These are phyloP conservation scores for Coleophora flavipennella DNA, from an alignment of 2,888 invertebrate species.

Conservation along the genomic window DNA sequence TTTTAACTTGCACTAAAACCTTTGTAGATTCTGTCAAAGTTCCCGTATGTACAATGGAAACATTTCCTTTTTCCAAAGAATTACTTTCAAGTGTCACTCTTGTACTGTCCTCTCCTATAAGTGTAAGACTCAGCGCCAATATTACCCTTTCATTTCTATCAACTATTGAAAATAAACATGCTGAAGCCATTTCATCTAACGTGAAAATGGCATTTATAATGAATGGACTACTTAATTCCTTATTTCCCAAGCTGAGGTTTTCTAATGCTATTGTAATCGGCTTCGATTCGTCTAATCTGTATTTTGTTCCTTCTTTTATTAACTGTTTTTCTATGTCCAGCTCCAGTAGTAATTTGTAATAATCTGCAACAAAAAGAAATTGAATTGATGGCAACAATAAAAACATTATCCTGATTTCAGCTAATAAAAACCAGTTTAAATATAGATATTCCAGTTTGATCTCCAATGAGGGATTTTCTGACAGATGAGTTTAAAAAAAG, in stretches of 20 bases:
- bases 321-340: slow-evolving; percentile 9
- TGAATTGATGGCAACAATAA: too few relatives aligned
- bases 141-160: slow-evolving; percentile 15
- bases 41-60: slow-evolving; percentile 1
- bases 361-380: slow-evolving; percentile 30
- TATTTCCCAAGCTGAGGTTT: slow-evolving; percentile 12
- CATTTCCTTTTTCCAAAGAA: slow-evolving; percentile 1
- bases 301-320: slow-evolving; percentile 12
- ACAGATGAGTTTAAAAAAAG: too few relatives aligned
- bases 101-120: slow-evolving; percentile 5
- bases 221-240: slow-evolving; percentile 27
- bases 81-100: slow-evolving; percentile 18
- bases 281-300: slow-evolving; percentile 15
- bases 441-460: too few relatives aligned
- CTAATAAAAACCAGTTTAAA: too few relatives aligned
- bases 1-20: slow-evolving; percentile 21
- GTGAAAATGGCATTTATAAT: slow-evolving; percentile 35
- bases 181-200: slow-evolving; percentile 16
- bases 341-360: slow-evolving; percentile 23
- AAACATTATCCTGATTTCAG: too few relatives aligned
- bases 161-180: slow-evolving; percentile 40
- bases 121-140: slow-evolving; percentile 27
- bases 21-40: slow-evolving; percentile 17
- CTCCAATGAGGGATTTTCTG: too few relatives aligned
- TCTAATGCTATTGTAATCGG: slow-evolving; percentile 8